Evolutionary conservation across 2,888 invertebrate species (phyloP), one percentile per base, ranked within the genome.

Genomic region (Pharmacophagus antenor): DNA sequence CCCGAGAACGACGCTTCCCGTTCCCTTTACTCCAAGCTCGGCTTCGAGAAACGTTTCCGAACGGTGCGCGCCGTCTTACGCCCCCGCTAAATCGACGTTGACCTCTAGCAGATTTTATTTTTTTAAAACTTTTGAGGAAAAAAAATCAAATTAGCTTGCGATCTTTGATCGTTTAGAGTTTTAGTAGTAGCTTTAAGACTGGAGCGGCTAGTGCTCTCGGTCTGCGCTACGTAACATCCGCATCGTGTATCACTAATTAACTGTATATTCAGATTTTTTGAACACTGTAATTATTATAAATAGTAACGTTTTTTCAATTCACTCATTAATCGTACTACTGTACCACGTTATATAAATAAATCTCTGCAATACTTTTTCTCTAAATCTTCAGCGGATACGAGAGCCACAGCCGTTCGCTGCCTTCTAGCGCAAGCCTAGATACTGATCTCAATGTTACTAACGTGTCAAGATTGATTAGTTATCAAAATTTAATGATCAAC

Each of bases 1-100:
- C 96, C 96, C 63, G 96, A 96, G 84, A 96, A 96, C 84, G 95
- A 95, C 83, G 96, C 96, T 65, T 96, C 96, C 67, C 94, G 95
- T 76, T 94, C 94, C 73, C 92, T 96, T 58, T 96, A 96, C 87
- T 94, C 92, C 70, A 96, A 96, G 82, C 92, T 96, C 74, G 96
- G 96, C 74, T 96, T 96, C 88, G 92, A 93, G 79, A 95, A 94
- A 82, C 93, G 94, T 72, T 96, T 94, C 84, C 94, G 95, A 84
- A 95, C 95, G 71, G 95, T 95, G 67, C 93, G 96, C 70, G 95
- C 95, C 78, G 94, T 95, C 67, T 92, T 96, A 80, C 93, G 93
- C 79, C 90, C 89, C 65, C 89, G 88, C 84, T 88, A 84, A 80
- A 71, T 74, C 76, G 76, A 79, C 73, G 84, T 84, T 84, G 76